These are phyloP conservation scores for Zaprionus inermis DNA, from an alignment of 1,140 invertebrate genomes.

Conservation along the genomic window DNA sequence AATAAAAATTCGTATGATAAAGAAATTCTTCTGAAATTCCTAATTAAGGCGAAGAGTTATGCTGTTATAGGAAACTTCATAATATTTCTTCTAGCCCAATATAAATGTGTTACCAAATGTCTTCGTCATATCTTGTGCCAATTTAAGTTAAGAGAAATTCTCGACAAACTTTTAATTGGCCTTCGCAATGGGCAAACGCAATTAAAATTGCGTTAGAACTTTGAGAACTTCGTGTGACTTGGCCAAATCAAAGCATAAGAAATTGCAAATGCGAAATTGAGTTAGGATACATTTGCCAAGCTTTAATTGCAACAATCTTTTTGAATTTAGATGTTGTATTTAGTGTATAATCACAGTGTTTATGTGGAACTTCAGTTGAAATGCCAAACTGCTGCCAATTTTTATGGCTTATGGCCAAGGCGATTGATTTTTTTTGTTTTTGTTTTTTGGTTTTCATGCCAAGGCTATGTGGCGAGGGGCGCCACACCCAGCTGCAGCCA, in stretches of 20 bases:
- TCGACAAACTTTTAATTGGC: slow-evolving; percentile 66
- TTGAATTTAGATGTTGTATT: slow-evolving; percentile 10
- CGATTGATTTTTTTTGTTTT: slow-evolving; percentile 39
- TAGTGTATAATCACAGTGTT: slow-evolving; percentile 60
- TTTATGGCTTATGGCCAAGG: slow-evolving; percentile 44
- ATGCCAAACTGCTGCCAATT: slow-evolving; percentile 53
- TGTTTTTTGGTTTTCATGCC: slow-evolving; percentile 48
- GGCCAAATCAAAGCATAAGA: not conserved
- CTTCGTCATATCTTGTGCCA: not conserved
- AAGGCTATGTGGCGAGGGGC: slow-evolving; percentile 54
- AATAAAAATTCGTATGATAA: too few relatives aligned
- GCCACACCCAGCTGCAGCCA: slow-evolving; percentile 58
- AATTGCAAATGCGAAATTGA: slow-evolving; percentile 8
- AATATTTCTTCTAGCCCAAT: not conserved
- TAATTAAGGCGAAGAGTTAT: not conserved
- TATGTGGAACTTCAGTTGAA: slow-evolving; percentile 46
- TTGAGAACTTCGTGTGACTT: slow-evolving; percentile 18
- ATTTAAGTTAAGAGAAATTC: slow-evolving; percentile 16
- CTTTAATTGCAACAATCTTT: slow-evolving; percentile 7
- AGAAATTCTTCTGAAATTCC: not conserved
- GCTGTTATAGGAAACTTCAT: not conserved
- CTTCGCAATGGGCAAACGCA: slow-evolving; percentile 65
- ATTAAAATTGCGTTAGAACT: slow-evolving; percentile 57
- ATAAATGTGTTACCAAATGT: not conserved
- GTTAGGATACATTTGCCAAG: slow-evolving; percentile 4